Conservation (phyloP, 2,113 vertebrate species). For the Ceuthmochares aereus region DNA sequence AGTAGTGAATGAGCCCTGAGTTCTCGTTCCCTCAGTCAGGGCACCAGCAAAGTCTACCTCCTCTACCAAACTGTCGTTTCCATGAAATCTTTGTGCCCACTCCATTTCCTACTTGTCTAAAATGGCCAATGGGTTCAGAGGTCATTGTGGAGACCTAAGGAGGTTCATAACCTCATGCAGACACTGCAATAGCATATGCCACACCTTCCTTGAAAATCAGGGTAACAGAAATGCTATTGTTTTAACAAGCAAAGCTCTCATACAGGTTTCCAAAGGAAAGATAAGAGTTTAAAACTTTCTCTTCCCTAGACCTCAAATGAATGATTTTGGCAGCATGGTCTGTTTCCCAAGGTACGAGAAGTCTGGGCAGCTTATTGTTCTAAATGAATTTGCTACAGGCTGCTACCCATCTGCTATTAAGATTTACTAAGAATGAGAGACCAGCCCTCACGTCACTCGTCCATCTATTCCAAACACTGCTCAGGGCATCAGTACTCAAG, state of each 20-base stretch:
- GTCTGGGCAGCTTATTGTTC: not conserved
- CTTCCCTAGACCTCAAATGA: not conserved
- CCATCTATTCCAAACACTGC: not conserved
- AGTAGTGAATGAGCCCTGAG: not conserved
- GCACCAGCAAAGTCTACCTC: not conserved
- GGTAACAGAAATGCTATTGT: not conserved
- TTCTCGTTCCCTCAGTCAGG: not conserved
- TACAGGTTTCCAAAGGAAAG: not conserved
- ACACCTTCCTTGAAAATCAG: not conserved
- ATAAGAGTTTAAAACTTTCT: not conserved
- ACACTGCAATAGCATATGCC: not conserved
- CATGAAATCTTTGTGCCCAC: not conserved
- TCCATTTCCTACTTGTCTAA: not conserved
- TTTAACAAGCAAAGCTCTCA: not conserved
- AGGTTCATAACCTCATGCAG: not conserved
- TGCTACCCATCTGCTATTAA: not conserved
- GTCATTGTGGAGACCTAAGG: not conserved
- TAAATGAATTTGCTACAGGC: not conserved
- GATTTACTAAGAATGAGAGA: not conserved
- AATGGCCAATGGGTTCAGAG: not conserved
- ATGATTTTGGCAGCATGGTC: not conserved
- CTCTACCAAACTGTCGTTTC: not conserved
- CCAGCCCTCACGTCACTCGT: not conserved
- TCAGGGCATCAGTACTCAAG: not conserved
- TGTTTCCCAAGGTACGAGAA: not conserved